Conservation (phyloP, 1,140 invertebrate genomes). For the Frieseomelitta varia region DNA sequence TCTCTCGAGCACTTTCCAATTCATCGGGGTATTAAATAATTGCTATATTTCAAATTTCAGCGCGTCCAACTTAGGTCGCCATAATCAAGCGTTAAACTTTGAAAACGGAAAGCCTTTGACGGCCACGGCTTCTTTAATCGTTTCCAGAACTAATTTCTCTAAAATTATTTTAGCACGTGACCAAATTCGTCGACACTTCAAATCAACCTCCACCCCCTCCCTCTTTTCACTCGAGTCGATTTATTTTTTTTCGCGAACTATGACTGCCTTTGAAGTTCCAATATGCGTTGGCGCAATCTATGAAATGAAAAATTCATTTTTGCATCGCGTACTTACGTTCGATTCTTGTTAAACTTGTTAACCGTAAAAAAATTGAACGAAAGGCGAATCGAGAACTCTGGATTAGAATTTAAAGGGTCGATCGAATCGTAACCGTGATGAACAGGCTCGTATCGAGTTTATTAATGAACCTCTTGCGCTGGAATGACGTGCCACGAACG, state of each 20-base stretch:
- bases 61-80: neutral
- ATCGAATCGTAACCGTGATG: too few species aligned
- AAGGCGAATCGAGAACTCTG: neutral
- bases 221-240: neutral
- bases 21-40: neutral
- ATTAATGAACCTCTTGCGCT: too few species aligned
- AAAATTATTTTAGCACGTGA: neutral
- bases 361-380: too few species aligned
- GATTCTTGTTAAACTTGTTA: neutral
- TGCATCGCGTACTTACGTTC: neutral
- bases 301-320: neutral
- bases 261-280: neutral
- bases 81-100: neutral
- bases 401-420: too few species aligned
- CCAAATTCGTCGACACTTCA: neutral
- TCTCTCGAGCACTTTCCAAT: neutral
- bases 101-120: constrained; percentile 1
- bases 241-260: neutral
- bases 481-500: too few species aligned
- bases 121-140: neutral
- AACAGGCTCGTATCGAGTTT: too few species aligned
- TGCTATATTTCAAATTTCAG: neutral
- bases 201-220: neutral
- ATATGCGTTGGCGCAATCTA: neutral
- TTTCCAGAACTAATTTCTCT: neutral